Base-by-base conservation (phyloP, 2,888 invertebrate genomes). In the Nezara viridula region DNA sequence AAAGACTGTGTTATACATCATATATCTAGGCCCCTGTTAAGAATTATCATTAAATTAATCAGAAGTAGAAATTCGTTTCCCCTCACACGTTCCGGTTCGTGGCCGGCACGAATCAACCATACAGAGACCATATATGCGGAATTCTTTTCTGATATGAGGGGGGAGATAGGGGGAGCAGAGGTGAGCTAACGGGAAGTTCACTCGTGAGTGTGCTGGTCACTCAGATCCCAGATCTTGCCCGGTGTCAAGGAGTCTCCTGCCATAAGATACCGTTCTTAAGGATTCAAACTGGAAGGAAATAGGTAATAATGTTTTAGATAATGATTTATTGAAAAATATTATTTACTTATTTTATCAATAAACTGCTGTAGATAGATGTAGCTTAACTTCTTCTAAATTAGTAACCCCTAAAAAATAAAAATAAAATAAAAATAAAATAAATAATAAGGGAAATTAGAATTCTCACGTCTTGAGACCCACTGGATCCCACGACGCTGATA, bases 71-170 rank as follows among this genome's bases (percentile, higher is more conserved):
- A 81, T 81, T 40, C 37, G 81, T 81, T 81, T 81, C 81, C n/a
- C 44, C 81, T n/a, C 44, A 81, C 81, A 81, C 81, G 81, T 81
- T 40, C 81, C 12, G 37, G 44, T 44, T 44, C n/a, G 44, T 1
- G 81, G 44, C 40, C 24, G 9, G 77, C 81, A 81, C 44, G 81
- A 81, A 81, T 81, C 81, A 47, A 81, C 81, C 81, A 81, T 47
- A 81, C 44, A 14, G 44, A 44, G 81, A 81, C 81, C 81, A 81
- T 81, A 81, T 81, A 81, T 81, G 81, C 81, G 81, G 81, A 81
- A 81, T 81, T 81, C 81, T 81, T 81, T 81, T 81, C 44, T 81
- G 81, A 81, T 81, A 40, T 12, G 44, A 81, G n/a, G 16, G 0
- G 44, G 47, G 81, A 81, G 81, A 81, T 81, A 81, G 44, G 6